Evolutionary conservation across 2,797 vertebrate species (phyloP).

Genomic region (Sebastes ruberrimus): DNA sequence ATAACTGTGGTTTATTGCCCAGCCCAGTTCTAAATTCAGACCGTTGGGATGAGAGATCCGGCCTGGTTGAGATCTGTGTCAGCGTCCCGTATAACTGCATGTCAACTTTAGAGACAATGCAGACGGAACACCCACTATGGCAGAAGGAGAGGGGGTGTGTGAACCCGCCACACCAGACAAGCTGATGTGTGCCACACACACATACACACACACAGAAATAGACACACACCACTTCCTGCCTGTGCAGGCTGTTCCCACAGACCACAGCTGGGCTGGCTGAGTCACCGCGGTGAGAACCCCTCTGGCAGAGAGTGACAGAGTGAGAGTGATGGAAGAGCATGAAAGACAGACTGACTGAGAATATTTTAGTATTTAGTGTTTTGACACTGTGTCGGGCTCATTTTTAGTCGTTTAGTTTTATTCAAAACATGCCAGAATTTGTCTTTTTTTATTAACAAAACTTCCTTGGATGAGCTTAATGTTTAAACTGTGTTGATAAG

Average conservation of each 20-base stretch:
- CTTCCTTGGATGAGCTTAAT: no score
- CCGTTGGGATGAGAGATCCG: background rate
- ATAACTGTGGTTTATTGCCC: background rate
- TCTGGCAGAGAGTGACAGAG: background rate
- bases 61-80: background rate
- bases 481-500: background rate
- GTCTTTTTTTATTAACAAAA: no score
- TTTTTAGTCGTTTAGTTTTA: no score
- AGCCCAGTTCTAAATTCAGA: background rate
- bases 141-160: background rate
- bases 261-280: constrained; percentile 56
- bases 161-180: background rate
- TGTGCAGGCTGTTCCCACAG: constrained; percentile 46
- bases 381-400: no score
- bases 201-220: constrained; percentile 3
- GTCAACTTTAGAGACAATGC: background rate
- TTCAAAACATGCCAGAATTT: no score
- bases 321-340: background rate
- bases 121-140: constrained; percentile 27
- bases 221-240: constrained; percentile 50
- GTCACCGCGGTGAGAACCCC: constrained; percentile 45
- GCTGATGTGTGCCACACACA: constrained; percentile 7
- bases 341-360: background rate
- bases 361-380: background rate
- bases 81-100: background rate